Conservation (phyloP, 2,113 vertebrate genomes). For the Laticauda laticaudata region DNA sequence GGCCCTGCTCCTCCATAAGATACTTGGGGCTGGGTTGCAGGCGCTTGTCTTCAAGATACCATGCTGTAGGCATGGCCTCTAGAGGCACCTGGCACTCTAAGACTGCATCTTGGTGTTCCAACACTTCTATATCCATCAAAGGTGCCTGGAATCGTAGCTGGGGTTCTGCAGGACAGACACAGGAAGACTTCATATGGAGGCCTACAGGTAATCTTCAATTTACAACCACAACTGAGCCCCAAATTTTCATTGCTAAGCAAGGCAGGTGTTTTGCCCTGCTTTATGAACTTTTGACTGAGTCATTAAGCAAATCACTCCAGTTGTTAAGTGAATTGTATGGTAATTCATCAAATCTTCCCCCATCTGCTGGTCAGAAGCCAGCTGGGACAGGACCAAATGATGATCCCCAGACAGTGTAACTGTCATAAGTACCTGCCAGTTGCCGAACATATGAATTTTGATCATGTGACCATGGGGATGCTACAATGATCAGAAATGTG, state of each 20-base stretch:
- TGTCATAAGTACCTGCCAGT: neutral
- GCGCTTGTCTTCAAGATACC: slow-evolving; percentile 93
- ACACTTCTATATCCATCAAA: slow-evolving; percentile 88
- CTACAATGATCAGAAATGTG: neutral
- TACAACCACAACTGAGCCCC: neutral
- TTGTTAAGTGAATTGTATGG: neutral
- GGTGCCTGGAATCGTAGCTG: slow-evolving; percentile 86
- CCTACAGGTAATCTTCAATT: neutral
- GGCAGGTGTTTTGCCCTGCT: neutral
- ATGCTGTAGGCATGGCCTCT: slow-evolving; percentile 86
- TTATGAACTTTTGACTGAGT: neutral
- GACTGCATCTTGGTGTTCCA: slow-evolving; percentile 85
- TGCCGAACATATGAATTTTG: neutral
- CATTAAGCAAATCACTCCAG: neutral
- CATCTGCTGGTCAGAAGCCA: neutral
- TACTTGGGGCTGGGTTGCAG: slow-evolving; percentile 93
- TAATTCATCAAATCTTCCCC: neutral
- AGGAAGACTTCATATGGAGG: accelerated
- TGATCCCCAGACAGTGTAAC: neutral
- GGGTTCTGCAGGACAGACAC: slow-evolving; percentile 76
- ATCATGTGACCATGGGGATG: neutral
- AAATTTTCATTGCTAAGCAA: neutral
- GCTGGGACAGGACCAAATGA: neutral
- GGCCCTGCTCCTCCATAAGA: slow-evolving; percentile 89
- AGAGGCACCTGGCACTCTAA: slow-evolving; percentile 95